A percentile compares a stretch with the other conserved stretches of the same genome.
Conservation (phyloP, 2,888 invertebrate genomes). For the Sinotaia quadrata region DNA sequence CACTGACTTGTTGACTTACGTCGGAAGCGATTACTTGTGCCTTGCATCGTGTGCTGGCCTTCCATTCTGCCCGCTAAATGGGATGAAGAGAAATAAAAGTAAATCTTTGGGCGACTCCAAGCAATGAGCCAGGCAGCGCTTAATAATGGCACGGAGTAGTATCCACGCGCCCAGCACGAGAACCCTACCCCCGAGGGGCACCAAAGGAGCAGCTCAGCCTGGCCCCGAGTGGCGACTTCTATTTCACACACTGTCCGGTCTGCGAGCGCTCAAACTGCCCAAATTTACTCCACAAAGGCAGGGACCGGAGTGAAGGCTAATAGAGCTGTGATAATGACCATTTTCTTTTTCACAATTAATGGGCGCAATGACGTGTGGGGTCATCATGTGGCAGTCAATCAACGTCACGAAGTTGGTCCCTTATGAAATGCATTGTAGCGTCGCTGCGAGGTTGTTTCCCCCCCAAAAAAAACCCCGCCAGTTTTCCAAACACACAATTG, state of each 20-base stretch:
- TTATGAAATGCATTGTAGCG: no score
- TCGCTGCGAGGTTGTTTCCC: no score
- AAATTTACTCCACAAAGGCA: not conserved
- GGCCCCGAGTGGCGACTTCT: constrained; percentile 27
- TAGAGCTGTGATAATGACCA: constrained; percentile 25
- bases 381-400: constrained; percentile 20
- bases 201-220: not conserved
- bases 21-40: no score
- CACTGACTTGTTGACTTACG: no score
- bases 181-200: not conserved
- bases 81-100: no score
- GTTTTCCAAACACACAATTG: no score
- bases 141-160: not conserved
- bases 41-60: no score
- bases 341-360: constrained; percentile 26
- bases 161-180: not conserved
- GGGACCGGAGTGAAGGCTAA: constrained; percentile 22
- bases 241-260: constrained; percentile 34
- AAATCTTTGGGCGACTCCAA: no score
- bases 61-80: no score
- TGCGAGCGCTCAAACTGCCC: not conserved
- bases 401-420: no score
- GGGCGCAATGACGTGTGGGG: constrained; percentile 9
- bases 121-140: not conserved
- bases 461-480: no score